Evolutionary conservation across 2,797 vertebrate genomes (phyloP).

Genomic region (Otus scops): DNA sequence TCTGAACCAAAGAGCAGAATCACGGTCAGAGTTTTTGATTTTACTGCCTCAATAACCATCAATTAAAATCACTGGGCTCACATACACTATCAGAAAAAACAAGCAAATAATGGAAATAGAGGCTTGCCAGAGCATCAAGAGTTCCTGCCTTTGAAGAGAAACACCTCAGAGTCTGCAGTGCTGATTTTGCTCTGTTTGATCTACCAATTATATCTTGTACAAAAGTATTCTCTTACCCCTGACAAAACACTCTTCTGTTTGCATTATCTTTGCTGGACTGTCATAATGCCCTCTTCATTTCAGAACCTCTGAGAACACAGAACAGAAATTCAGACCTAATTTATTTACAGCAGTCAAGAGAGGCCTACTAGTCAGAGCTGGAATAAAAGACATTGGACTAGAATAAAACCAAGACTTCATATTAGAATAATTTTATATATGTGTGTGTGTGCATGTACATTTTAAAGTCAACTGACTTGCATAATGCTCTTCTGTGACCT

Average conservation of each 20-base stretch:
- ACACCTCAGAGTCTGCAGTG: neutral
- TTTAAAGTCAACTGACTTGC: neutral
- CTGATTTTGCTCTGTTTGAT: neutral
- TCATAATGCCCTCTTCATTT: neutral
- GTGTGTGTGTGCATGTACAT: accelerated
- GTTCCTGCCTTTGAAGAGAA: neutral
- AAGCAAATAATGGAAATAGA: neutral
- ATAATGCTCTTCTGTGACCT: neutral
- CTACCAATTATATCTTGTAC: neutral
- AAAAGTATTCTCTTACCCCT: neutral
- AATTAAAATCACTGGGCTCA: neutral
- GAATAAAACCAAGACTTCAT: neutral
- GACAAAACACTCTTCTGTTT: neutral
- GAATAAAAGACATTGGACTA: neutral
- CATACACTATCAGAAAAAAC: accelerated
- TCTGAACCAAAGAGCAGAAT: neutral
- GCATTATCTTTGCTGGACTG: neutral
- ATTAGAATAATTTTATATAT: neutral
- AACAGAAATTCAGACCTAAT: neutral
- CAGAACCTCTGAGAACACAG: neutral
- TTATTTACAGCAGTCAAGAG: neutral
- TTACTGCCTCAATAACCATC: neutral
- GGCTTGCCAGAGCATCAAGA: neutral
- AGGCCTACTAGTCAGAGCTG: neutral
- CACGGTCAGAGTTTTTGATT: neutral